Conservation (phyloP, 2,113 vertebrate species). For the Eulemur rufifrons region DNA sequence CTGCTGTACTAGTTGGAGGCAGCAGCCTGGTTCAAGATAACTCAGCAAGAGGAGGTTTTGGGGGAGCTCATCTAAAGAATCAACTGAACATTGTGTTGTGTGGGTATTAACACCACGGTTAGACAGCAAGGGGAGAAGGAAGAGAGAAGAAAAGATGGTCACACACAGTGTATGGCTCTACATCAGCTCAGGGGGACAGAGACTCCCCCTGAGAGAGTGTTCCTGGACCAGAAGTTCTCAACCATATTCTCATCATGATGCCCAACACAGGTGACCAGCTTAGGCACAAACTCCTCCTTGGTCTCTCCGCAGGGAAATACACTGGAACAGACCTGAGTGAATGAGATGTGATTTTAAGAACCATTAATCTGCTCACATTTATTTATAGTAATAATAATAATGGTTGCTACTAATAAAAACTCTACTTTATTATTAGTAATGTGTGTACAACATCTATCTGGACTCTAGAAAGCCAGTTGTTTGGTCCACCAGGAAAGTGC, state of each 20-base stretch:
- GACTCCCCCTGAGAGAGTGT: background rate
- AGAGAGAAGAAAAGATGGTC: background rate
- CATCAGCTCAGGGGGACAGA: background rate
- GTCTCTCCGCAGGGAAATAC: background rate
- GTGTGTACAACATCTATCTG: background rate
- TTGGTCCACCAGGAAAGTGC: background rate
- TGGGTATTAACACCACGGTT: background rate
- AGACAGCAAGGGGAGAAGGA: background rate
- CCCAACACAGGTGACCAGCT: background rate
- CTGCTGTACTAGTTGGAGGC: background rate
- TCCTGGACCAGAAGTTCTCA: background rate
- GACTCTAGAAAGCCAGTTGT: background rate
- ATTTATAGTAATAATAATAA: background rate
- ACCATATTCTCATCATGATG: background rate
- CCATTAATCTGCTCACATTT: background rate
- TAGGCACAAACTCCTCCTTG: background rate
- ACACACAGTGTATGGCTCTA: accelerated
- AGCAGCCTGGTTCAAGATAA: background rate
- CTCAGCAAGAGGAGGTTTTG: background rate
- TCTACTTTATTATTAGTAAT: background rate
- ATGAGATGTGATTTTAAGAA: background rate
- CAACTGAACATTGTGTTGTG: background rate
- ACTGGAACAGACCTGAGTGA: background rate
- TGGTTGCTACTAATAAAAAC: background rate
- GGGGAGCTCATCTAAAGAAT: background rate